Percentiles rank a stretch among this genome's conserved stretches.
Evolutionary conservation across 1,140 invertebrate genomes (phyloP).

Genomic region (Thaumetopoea pityocampa): DNA sequence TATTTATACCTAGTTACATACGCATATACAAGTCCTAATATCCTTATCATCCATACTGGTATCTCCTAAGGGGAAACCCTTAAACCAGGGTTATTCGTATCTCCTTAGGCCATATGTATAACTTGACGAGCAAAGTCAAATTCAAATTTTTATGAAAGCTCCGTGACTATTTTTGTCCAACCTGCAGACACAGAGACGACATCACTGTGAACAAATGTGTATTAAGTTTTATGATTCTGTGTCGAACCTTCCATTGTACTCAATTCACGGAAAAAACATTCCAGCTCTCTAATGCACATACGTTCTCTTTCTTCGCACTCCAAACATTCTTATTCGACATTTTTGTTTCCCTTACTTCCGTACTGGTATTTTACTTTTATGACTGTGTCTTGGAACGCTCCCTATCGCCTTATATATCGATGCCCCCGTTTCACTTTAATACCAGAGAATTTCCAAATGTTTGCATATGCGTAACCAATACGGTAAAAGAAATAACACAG

Average conservation of each 20-base stretch:
- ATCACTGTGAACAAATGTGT: conserved; percentile 9
- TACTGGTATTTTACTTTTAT: conserved; percentile 59
- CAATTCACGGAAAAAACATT: conserved; percentile 26
- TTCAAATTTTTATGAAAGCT: too few species aligned
- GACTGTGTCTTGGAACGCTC: conserved; percentile 51
- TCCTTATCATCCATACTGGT: too few species aligned
- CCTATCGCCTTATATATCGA: conserved; percentile 38
- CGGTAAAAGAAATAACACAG: conserved; percentile 22
- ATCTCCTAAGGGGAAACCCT: too few species aligned
- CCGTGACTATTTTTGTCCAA: too few species aligned
- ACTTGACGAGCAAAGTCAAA: too few species aligned
- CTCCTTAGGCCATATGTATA: too few species aligned
- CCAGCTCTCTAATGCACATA: conserved; percentile 22
- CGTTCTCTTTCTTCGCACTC: conserved; percentile 23
- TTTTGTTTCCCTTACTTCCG: conserved; percentile 35
- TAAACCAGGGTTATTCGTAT: too few species aligned
- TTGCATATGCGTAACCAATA: conserved; percentile 36
- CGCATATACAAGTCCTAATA: too few species aligned
- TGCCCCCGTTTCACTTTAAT: conserved; percentile 42
- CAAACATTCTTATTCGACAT: conserved; percentile 43
- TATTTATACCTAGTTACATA: too few species aligned
- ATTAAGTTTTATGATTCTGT: conserved; percentile 15
- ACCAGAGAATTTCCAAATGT: conserved; percentile 46
- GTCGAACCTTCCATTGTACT: conserved; percentile 15
- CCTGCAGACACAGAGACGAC: conserved; percentile 8